These are phyloP conservation scores for Sminthurides aquaticus DNA, from an alignment of 2,888 invertebrate species.

Conservation along the genomic window DNA sequence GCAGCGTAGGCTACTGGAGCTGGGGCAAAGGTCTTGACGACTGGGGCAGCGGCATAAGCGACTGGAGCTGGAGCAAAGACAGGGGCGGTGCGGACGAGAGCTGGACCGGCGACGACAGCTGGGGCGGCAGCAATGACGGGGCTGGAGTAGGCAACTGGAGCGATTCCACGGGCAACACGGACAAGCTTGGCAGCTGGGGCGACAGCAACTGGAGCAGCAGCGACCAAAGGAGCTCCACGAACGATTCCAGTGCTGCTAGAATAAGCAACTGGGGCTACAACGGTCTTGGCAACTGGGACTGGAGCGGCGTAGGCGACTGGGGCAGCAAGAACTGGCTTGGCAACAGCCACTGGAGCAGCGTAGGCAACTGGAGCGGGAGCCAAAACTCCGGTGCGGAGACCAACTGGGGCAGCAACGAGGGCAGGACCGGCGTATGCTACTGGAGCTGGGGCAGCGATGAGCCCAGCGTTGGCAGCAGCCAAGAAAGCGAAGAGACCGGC, in stretches of 20 bases:
- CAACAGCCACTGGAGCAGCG: too few relatives aligned
- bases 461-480: constrained; percentile 22
- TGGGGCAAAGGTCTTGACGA: not conserved
- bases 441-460: constrained; percentile 16
- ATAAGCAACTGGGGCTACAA: not conserved
- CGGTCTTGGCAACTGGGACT: not conserved
- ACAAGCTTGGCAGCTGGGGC: constrained; percentile 5
- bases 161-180: not conserved
- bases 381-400: not conserved
- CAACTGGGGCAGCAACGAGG: constrained; percentile 9
- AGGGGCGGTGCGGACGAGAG: not conserved
- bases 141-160: not conserved
- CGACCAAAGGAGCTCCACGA: not conserved
- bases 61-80: not conserved
- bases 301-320: constrained; percentile 12
- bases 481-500: too few relatives aligned
- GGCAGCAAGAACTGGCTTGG: too few relatives aligned
- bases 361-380: constrained; percentile 2
- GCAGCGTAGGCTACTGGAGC: not conserved
- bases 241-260: constrained; percentile 2
- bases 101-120: not conserved
- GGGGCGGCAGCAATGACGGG: constrained; percentile 7
- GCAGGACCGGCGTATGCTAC: not conserved
- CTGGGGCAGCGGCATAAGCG: not conserved
- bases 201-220: constrained; percentile 5